Base-by-base conservation (phyloP, 2,888 invertebrate species). In the Amphimallon solstitiale region DNA sequence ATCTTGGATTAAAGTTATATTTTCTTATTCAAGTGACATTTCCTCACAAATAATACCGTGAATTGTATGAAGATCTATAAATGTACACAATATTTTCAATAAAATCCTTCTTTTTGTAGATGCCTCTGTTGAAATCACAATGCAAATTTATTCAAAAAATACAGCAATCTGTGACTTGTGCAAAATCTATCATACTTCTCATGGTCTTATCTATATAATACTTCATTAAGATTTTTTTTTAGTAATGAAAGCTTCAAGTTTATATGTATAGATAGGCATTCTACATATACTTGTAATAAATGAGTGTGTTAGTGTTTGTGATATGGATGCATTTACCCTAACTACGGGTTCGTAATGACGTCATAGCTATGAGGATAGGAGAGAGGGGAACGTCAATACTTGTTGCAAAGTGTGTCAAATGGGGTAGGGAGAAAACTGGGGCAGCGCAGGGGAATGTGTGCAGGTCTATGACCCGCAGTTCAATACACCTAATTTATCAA, bases 281-380 rank as follows among this genome's bases (percentile, higher is more conserved):
- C 2, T 43, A 43, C 17, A 15, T 48, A 59, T 64, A 23, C 48
- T 17, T 59, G 23, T 29, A 65, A 49, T 59, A 65, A 56, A 65
- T 59, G 29, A 29, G 6, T 29, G 49, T 45, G 65, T 52, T 59
- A 43, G 56, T 65, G 38, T 51, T 63, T 43, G 63, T 43, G 54
- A 52, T 63, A 45, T 84, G 83, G 84, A 83, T 82, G 85, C 85
- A 85, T 85, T 85, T 84, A 85, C 79, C 74, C 76, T 70, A 75
- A 68, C 74, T 73, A 71, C 73, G 71, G 73, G 72, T 73, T 29
- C 76, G 74, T 75, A 74, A 78, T 82, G 82, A 83, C 83, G 83
- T 83, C 82, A 83, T 80, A 73, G 71, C 70, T 70, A 68, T 68
- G 69, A 70, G 70, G 73, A 70, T 71, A 74, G 74, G 74, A 77